Conservation (phyloP, 92 coral and sea anemone species). For the Porites cylindrica region DNA sequence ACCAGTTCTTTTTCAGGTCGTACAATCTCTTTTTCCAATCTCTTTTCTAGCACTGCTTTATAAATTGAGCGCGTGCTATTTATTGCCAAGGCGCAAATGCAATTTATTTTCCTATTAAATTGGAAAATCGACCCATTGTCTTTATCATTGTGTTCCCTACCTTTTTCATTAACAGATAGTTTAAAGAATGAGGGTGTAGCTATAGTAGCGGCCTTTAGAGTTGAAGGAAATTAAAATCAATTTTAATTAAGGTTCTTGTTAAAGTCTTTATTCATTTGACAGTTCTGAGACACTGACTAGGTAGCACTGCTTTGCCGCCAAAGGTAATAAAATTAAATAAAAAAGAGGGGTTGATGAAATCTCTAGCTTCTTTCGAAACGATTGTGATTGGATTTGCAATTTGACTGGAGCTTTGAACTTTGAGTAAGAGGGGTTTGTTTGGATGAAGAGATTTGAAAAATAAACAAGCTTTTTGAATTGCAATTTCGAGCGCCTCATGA, state of each 20-base stretch:
- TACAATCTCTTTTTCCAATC: neutral
- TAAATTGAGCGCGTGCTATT: slow-evolving; percentile 4
- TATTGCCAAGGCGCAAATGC: slow-evolving; percentile 5
- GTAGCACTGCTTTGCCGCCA: slow-evolving; percentile 29
- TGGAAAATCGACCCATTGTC: slow-evolving; percentile 43
- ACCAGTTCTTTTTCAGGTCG: neutral
- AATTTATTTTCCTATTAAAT: slow-evolving; percentile 36
- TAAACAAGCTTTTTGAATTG: slow-evolving; percentile 37
- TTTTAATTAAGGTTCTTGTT: slow-evolving; percentile 44
- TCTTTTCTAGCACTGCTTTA: neutral
- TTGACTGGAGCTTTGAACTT: slow-evolving; percentile 23
- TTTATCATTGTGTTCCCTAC: slow-evolving; percentile 22
- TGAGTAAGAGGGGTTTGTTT: slow-evolving; percentile 38
- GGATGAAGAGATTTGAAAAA: slow-evolving; percentile 24
- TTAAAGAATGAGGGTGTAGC: slow-evolving; percentile 71
- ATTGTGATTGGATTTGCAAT: slow-evolving; percentile 16
- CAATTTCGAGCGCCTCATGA: slow-evolving; percentile 4
- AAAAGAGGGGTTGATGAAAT: slow-evolving; percentile 7
- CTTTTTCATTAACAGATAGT: slow-evolving; percentile 68
- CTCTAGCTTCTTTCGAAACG: slow-evolving; percentile 11
- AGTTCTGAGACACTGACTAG: slow-evolving; percentile 19
- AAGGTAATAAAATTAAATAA: slow-evolving; percentile 14
- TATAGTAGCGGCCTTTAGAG: slow-evolving; percentile 68
- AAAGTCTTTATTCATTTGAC: slow-evolving; percentile 43
- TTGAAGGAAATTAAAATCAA: slow-evolving; percentile 48